Evolutionary conservation across 2,113 vertebrate species (phyloP), one percentile per base, ranked within the genome.

Genomic region (Promerops cafer): DNA sequence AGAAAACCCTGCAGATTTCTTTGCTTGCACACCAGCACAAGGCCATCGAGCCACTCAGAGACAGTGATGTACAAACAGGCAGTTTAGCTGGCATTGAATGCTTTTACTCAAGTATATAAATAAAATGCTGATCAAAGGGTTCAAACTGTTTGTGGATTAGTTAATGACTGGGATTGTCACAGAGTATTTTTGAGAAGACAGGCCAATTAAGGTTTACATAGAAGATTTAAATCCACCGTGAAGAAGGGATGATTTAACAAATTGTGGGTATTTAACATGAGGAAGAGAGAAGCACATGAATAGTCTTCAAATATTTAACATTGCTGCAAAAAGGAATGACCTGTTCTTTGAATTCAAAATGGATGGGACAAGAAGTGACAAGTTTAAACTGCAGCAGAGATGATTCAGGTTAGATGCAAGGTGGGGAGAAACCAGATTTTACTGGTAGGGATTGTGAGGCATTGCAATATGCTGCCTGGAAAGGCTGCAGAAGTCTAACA

Each of bases 81-180:
- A 90, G 63, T 77, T 33, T 47, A 65, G 78, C 70, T 28, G 26
- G 28, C 30, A 50, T 0, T 60, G 18, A 61, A 77, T 13, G 50
- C 31, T 90, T 87, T 53, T 40, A 56, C 64, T 66, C 54, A 84
- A 87, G 57, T 28, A 75, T 61, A 78, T 37, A 82, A 92, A 88
- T 83, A 75, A 94, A 94, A 84, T 47, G 37, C 72, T 69, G 47
- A 71, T 72, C 80, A 88, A 95, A 91, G n/a, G 20, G 27, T 70
- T 96, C 92, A 75, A 94, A 93, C 68, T 31, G 35, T 78, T 95
- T 84, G 95, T 75, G 57, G 57, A 85, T 93, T 94, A 89, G 63
- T 76, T 79, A 95, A 94, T 84, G 80, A 84, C 90, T 79, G 86
- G 74, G 57, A 89, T 77, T 3, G 13, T 91, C 83, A 47, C 74